A percentile compares a stretch with the other conserved stretches of the same genome.
phyloP scores from a whole-genome alignment of 2,797 vertebrate species.

The Dromococcyx pavoninus region DNA sequence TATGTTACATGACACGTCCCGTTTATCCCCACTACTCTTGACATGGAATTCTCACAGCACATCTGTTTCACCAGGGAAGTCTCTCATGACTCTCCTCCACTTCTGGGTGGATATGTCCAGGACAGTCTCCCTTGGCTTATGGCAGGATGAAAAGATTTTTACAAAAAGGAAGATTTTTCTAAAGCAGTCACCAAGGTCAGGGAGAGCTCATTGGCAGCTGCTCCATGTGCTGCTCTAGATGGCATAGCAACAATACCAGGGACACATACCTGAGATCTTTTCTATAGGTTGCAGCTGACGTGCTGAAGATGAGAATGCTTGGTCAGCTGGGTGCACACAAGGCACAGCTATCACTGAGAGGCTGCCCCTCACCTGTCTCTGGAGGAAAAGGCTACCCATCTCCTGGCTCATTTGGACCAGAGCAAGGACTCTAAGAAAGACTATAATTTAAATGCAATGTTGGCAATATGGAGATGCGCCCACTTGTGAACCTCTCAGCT shows the following conservation, averaged over 20 bases:
- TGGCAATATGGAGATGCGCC: neutral
- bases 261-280: neutral
- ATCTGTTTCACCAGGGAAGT: neutral
- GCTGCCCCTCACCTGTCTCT: neutral
- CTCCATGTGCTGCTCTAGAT: neutral
- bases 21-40: neutral
- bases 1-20: neutral
- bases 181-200: neutral
- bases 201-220: fast-evolving
- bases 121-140: neutral
- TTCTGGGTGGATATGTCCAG: neutral
- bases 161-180: neutral
- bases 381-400: neutral
- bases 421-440: neutral
- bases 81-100: neutral
- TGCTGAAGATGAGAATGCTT: neutral
- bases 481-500: neutral
- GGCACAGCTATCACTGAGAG: neutral
- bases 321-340: no score
- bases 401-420: neutral
- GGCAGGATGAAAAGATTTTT: neutral
- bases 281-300: neutral
- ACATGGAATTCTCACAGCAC: neutral
- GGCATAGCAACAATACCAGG: neutral
- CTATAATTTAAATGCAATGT: fast-evolving